These are phyloP conservation scores for Trachelus stipa DNA, from an alignment of 2,888 invertebrate genomes.

Conservation along the genomic window DNA sequence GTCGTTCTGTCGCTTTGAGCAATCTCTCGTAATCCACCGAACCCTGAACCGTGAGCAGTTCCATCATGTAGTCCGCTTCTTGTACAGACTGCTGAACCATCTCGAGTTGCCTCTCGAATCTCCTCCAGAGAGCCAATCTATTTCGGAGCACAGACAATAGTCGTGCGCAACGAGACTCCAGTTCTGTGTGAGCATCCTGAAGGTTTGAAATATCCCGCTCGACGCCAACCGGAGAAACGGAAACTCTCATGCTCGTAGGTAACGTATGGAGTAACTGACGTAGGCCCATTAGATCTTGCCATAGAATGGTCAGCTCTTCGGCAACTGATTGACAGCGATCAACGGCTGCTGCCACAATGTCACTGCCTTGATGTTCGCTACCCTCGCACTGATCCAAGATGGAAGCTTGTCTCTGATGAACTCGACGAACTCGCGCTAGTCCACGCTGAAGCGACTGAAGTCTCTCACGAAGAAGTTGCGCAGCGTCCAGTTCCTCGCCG, in stretches of 20 bases:
- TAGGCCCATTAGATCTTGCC: slow-evolving; percentile 82
- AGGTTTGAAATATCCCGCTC: slow-evolving; percentile 81
- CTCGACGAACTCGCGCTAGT: slow-evolving; percentile 76
- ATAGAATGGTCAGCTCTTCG: slow-evolving; percentile 77
- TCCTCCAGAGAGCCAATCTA: slow-evolving; percentile 78
- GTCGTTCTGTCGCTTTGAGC: slow-evolving; percentile 84
- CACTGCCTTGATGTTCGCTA: slow-evolving; percentile 79
- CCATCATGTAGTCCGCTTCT: slow-evolving; percentile 90
- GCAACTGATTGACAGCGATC: slow-evolving; percentile 78
- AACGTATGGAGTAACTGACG: slow-evolving; percentile 83
- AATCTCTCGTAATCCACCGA: slow-evolving; percentile 86
- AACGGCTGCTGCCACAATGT: slow-evolving; percentile 81
- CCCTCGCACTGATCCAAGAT: slow-evolving; percentile 79
- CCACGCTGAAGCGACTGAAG: slow-evolving; percentile 80
- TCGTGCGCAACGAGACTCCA: slow-evolving; percentile 79
- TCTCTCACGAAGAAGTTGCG: slow-evolving; percentile 79
- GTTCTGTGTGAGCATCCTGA: slow-evolving; percentile 79
- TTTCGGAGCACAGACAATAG: slow-evolving; percentile 75
- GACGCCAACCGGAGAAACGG: slow-evolving; percentile 81
- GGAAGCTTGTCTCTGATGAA: slow-evolving; percentile 70
- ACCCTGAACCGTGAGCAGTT: slow-evolving; percentile 84
- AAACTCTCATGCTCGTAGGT: slow-evolving; percentile 79
- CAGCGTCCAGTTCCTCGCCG: slow-evolving; percentile 82
- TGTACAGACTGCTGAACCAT: slow-evolving; percentile 84
- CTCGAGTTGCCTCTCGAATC: slow-evolving; percentile 83